Evolutionary conservation across 2,113 vertebrate genomes (phyloP).

Genomic region (Micronycteris hirsuta): DNA sequence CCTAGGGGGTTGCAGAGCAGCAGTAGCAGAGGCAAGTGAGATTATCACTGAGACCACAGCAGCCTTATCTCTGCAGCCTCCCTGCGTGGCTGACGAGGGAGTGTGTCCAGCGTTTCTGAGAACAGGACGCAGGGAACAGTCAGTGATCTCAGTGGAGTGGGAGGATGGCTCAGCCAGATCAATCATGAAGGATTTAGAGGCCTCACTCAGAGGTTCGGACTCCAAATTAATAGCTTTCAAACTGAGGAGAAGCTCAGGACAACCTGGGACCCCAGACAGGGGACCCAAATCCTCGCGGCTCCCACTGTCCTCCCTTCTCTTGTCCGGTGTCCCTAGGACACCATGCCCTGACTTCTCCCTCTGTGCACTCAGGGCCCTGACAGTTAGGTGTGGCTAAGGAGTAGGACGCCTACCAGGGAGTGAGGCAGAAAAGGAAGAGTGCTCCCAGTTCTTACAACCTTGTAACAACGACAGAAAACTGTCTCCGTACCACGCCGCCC

Average conservation of each 20-base stretch:
- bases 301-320: neutral
- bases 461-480: neutral
- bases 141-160: neutral
- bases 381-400: neutral
- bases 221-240: neutral
- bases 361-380: neutral
- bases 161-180: neutral
- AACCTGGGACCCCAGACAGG: neutral
- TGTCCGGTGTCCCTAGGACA: neutral
- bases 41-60: neutral
- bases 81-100: neutral
- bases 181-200: neutral
- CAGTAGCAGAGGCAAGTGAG: neutral
- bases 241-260: neutral
- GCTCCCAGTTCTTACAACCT: neutral
- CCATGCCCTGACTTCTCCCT: neutral
- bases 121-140: neutral
- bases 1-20: neutral
- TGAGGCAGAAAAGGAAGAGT: neutral
- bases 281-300: neutral
- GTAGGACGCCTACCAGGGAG: rapidly evolving
- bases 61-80: neutral
- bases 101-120: neutral
- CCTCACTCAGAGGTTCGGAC: neutral
- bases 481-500: neutral